phyloP scores from a whole-genome alignment of 2,888 invertebrate species.

The Physocephala rufipes region DNA sequence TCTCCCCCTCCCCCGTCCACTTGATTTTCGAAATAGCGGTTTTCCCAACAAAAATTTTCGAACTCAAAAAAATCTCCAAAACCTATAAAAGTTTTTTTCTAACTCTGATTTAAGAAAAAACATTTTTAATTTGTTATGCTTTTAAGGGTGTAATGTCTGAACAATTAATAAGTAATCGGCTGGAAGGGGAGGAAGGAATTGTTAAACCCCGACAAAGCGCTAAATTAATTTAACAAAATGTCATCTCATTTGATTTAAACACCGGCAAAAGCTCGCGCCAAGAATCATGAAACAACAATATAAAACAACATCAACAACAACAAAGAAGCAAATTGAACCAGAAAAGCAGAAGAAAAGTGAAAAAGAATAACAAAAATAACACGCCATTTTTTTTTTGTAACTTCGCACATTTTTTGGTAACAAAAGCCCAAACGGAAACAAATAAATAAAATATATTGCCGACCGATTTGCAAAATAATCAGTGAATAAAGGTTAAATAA shows the following conservation, averaged over 20 bases:
- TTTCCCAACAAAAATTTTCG: too few species aligned
- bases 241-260: conserved; percentile 38
- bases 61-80: too few species aligned
- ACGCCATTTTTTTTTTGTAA: too few species aligned
- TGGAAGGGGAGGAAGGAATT: too few species aligned
- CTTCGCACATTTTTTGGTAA: too few species aligned
- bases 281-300: conserved; percentile 29
- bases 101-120: too few species aligned
- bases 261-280: conserved; percentile 34
- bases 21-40: too few species aligned
- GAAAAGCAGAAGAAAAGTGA: neutral
- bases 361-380: conserved; percentile 23
- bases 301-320: conserved; percentile 7
- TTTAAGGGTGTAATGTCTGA: too few species aligned
- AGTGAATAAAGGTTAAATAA: conserved; percentile 34
- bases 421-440: neutral
- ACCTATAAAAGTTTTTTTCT: too few species aligned
- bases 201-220: conserved; percentile 7
- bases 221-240: conserved; percentile 28
- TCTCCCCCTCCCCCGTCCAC: too few species aligned
- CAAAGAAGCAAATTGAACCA: neutral
- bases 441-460: conserved; percentile 11
- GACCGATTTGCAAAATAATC: conserved; percentile 26
- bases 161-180: too few species aligned
- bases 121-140: too few species aligned